phyloP scores from a whole-genome alignment of 2,888 invertebrate genomes.

The Tachystola acroxantha region DNA sequence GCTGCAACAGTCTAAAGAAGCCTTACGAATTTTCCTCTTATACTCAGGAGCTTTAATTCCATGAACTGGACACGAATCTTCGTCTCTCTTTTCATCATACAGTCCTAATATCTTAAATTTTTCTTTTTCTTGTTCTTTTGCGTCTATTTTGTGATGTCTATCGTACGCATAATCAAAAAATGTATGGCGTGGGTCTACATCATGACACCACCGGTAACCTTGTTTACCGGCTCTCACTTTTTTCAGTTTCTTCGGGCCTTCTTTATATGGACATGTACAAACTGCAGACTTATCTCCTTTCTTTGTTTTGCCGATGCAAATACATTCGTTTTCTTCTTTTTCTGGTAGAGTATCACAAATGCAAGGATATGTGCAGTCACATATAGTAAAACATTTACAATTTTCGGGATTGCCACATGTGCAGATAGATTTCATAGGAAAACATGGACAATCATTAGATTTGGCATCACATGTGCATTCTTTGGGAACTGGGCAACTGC shows the following conservation, averaged over 20 bases:
- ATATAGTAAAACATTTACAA: slow-evolving; percentile 49
- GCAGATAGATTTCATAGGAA: slow-evolving; percentile 34
- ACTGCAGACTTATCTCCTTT: slow-evolving; percentile 21
- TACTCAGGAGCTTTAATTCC: slow-evolving; percentile 38
- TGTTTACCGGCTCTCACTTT: slow-evolving; percentile 51
- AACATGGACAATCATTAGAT: slow-evolving; percentile 41
- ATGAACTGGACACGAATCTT: slow-evolving; percentile 32
- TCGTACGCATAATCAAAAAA: slow-evolving; percentile 62
- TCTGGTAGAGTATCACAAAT: slow-evolving; percentile 39
- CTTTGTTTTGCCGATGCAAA: slow-evolving; percentile 35
- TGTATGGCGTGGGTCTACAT: slow-evolving; percentile 59
- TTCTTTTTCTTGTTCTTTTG: slow-evolving; percentile 33
- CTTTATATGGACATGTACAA: slow-evolving; percentile 37
- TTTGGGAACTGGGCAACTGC: slow-evolving; percentile 35
- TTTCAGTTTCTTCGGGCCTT: slow-evolving; percentile 39
- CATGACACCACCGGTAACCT: slow-evolving; percentile 63
- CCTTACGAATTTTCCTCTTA: slow-evolving; percentile 43
- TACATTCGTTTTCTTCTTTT: slow-evolving; percentile 33
- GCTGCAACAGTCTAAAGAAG: slow-evolving; percentile 67
- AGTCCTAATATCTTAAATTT: slow-evolving; percentile 52
- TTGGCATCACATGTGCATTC: slow-evolving; percentile 40
- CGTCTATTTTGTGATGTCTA: slow-evolving; percentile 46
- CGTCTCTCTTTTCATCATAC: slow-evolving; percentile 25
- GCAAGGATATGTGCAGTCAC: slow-evolving; percentile 52
- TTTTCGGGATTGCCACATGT: slow-evolving; percentile 49